Percentiles rank a stretch among this genome's conserved stretches.
These are phyloP conservation scores for Etheostoma nigrum DNA, from an alignment of 2,797 vertebrate genomes.

Conservation along the genomic window DNA sequence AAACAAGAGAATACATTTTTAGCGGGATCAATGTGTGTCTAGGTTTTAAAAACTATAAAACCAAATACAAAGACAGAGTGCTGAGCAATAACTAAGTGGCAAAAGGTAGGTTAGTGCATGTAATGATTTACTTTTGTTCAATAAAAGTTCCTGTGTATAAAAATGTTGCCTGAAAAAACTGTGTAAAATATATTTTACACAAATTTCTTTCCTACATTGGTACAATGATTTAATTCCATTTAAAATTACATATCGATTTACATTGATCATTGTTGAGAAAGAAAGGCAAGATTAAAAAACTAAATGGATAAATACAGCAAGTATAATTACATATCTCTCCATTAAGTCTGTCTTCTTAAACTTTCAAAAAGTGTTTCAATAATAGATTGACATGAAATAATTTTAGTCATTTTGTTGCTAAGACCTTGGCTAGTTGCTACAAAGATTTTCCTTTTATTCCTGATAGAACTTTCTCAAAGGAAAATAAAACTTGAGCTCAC, in stretches of 20 bases:
- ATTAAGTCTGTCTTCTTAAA: not conserved
- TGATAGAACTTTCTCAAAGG: constrained; percentile 27
- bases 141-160: not conserved
- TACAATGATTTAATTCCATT: not conserved
- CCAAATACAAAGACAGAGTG: not conserved
- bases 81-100: not conserved
- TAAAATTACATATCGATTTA: not conserved
- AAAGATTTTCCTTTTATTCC: not conserved
- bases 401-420: constrained; percentile 11
- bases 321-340: not conserved
- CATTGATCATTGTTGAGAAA: not conserved
- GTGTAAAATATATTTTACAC: not conserved
- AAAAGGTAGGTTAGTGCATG: not conserved
- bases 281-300: not conserved
- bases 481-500: constrained; percentile 22
- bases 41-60: not conserved
- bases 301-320: not conserved
- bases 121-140: not conserved
- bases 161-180: not conserved
- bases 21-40: not conserved
- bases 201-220: not conserved
- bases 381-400: constrained; percentile 1
- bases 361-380: not conserved
- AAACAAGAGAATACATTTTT: not conserved
- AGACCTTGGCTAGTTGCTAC: constrained; percentile 21